These are phyloP conservation scores for Aldabrachelys gigantea DNA, from an alignment of 2,113 vertebrate species.

Conservation along the genomic window DNA sequence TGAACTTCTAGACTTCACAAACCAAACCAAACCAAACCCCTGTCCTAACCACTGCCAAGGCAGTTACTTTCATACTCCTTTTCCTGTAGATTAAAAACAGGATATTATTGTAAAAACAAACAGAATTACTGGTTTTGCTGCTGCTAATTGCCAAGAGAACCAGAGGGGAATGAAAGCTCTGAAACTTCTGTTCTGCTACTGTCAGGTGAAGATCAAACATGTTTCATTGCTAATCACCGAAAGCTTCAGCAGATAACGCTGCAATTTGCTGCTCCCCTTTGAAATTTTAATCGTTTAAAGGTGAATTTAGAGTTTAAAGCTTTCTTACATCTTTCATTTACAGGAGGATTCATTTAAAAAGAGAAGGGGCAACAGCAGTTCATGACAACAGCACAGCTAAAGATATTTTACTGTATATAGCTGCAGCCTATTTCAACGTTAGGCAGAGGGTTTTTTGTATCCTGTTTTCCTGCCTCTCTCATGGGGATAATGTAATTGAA, in stretches of 20 bases:
- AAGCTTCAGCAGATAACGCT: neutral
- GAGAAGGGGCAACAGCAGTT: neutral
- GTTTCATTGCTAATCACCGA: constrained; percentile 22
- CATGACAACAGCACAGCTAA: neutral
- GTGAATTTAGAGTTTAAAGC: neutral
- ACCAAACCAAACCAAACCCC: constrained; percentile 19
- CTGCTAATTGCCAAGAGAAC: constrained; percentile 44
- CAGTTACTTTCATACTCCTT: constrained; percentile 68
- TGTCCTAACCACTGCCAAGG: constrained; percentile 44
- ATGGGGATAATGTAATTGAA: constrained; percentile 8
- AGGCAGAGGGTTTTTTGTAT: neutral
- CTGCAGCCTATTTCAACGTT: constrained; percentile 2
- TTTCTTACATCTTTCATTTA: neutral
- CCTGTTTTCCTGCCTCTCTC: constrained; percentile 10
- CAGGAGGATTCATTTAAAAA: neutral
- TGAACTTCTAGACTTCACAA: constrained; percentile 54
- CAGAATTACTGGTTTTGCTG: constrained; percentile 44
- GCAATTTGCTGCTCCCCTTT: constrained; percentile 20
- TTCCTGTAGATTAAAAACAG: constrained; percentile 74
- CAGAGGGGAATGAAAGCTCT: constrained; percentile 29
- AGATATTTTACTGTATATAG: neutral
- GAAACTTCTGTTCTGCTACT: constrained; percentile 22
- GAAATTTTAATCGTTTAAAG: neutral
- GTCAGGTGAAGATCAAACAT: constrained; percentile 50
- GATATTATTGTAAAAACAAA: constrained; percentile 72